Conservation (phyloP, 30 jellyfish, hydroid and myxozoan genomes). For the Turritopsis dohrnii region DNA sequence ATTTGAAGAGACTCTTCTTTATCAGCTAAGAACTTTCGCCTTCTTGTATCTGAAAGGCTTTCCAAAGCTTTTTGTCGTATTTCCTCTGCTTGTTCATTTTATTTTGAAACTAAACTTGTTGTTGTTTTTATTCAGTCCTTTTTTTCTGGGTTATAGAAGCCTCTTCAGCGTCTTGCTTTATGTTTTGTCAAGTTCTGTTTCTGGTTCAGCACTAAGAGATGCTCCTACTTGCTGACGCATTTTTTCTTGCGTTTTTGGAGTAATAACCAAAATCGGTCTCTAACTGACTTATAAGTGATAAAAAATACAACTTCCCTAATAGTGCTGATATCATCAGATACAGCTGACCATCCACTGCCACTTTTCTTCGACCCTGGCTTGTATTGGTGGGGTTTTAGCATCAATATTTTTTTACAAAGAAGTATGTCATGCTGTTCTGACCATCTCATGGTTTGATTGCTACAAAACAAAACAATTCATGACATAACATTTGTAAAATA, state of each 20-base stretch:
- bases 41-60: too few species aligned
- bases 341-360: constrained; percentile 17
- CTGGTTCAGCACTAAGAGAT: constrained; percentile 28
- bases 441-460: background rate
- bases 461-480: background rate
- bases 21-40: background rate
- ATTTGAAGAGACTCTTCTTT: background rate
- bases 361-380: background rate
- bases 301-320: background rate
- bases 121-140: constrained; percentile 2
- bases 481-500: background rate
- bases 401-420: background rate
- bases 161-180: background rate
- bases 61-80: constrained; percentile 31
- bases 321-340: constrained; percentile 13
- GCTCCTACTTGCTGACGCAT: constrained; percentile 24
- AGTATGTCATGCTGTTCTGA: background rate
- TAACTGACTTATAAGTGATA: constrained; percentile 20
- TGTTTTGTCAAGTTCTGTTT: constrained; percentile 24
- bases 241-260: background rate
- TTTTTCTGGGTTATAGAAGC: constrained; percentile 6
- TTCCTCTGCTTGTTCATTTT: constrained; percentile 31
- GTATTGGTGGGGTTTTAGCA: background rate
- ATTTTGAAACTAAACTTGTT: constrained; percentile 1
- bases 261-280: constrained; percentile 1